Percentiles rank a stretch among this genome's conserved stretches.
phyloP scores from a whole-genome alignment of 2,797 vertebrate genomes.

The Coendou prehensilis region DNA sequence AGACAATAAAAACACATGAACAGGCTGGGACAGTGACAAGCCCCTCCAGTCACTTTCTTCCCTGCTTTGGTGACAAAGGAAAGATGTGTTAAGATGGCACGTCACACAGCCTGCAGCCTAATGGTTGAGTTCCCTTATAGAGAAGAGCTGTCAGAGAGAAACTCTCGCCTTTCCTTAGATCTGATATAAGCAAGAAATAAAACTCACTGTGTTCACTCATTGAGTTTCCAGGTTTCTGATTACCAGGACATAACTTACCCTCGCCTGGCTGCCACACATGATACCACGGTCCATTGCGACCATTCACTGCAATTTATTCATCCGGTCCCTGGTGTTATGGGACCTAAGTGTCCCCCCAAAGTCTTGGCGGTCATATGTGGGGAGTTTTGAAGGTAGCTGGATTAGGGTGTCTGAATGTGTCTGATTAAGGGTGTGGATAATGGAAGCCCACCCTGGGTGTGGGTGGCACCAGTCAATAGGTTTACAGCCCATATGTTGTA shows the following conservation, averaged over 20 bases:
- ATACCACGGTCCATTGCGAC: fast-evolving
- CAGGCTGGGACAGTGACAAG: neutral
- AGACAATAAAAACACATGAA: neutral
- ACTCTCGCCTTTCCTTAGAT: neutral
- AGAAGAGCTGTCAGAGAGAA: neutral
- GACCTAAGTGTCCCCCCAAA: neutral
- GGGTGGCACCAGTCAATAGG: neutral
- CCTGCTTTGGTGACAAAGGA: neutral
- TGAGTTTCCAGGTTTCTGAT: neutral
- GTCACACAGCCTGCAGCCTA: neutral
- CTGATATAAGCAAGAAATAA: neutral
- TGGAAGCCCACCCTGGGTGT: neutral
- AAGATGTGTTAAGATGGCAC: neutral
- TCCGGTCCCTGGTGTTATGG: neutral
- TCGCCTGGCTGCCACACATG: neutral
- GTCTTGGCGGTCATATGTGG: neutral
- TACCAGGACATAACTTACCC: fast-evolving
- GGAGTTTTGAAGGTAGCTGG: neutral
- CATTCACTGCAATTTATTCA: neutral
- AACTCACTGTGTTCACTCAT: neutral
- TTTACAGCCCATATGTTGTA: neutral
- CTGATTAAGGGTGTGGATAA: neutral
- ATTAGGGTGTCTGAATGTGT: neutral
- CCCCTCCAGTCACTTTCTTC: neutral
- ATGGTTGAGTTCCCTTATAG: neutral